These are phyloP conservation scores for Porites cylindrica DNA, from an alignment of 92 coral and sea anemone species.

Conservation along the genomic window DNA sequence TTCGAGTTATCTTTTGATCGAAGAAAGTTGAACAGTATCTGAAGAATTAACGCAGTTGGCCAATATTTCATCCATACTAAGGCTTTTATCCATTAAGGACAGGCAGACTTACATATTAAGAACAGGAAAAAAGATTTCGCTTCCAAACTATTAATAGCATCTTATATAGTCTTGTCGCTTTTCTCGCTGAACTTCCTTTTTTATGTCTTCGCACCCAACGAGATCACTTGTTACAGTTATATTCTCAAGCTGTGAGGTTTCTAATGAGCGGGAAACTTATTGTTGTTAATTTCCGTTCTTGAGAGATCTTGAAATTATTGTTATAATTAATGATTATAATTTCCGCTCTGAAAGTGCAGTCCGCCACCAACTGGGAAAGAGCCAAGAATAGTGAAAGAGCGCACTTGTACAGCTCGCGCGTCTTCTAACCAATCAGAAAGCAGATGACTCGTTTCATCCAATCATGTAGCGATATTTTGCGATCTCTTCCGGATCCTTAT, in stretches of 20 bases:
- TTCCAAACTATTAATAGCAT: not conserved
- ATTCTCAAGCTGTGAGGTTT: constrained; percentile 19
- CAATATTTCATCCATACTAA: not conserved
- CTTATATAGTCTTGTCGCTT: not conserved
- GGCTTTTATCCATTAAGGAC: not conserved
- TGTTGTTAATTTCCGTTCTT: constrained; percentile 17
- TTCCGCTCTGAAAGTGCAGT: constrained; percentile 11
- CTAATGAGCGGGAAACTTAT: constrained; percentile 11
- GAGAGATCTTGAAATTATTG: not conserved
- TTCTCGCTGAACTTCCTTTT: not conserved
- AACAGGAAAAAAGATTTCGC: not conserved
- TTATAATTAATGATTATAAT: not conserved
- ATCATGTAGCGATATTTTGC: not conserved
- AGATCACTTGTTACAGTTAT: not conserved
- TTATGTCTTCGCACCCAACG: not conserved
- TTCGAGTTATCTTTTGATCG: too few relatives aligned
- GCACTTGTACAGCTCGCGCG: not conserved
- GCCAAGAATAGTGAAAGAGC: not conserved
- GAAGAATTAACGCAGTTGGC: not conserved
- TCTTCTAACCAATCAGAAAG: not conserved
- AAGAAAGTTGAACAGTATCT: not conserved
- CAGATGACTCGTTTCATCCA: not conserved
- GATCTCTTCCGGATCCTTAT: not conserved
- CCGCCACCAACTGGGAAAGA: not conserved
- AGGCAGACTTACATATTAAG: not conserved